Conservation (phyloP, 2,113 vertebrate species). For the Equus quagga region DNA sequence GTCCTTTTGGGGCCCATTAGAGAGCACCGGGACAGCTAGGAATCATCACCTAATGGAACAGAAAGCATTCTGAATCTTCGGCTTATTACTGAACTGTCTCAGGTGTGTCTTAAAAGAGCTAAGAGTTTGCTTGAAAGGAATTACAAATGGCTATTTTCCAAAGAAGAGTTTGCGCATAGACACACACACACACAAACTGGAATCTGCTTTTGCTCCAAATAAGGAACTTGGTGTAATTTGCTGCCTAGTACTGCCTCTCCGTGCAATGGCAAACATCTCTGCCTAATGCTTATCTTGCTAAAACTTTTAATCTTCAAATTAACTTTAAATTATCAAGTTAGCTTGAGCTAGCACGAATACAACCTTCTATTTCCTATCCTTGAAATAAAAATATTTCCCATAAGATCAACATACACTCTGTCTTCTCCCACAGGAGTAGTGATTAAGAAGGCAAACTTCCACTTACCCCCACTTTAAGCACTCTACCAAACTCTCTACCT, state of each 20-base stretch:
- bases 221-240: background rate
- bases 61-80: slow-evolving; percentile 51
- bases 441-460: background rate
- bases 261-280: background rate
- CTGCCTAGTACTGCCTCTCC: background rate
- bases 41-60: slow-evolving; percentile 75
- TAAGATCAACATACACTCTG: background rate
- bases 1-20: background rate
- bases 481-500: background rate
- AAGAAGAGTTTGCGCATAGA: background rate
- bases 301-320: slow-evolving; percentile 20
- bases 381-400: slow-evolving; percentile 22
- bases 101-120: background rate
- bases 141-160: slow-evolving; percentile 44
- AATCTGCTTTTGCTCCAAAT: background rate
- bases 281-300: background rate
- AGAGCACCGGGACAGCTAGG: slow-evolving; percentile 33
- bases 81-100: slow-evolving; percentile 25
- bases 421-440: background rate
- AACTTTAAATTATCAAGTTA: slow-evolving; percentile 7
- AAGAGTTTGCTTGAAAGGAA: background rate
- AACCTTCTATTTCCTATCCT: background rate
- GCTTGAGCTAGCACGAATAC: background rate
- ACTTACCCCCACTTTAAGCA: background rate
- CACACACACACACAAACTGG: background rate